A percentile compares a stretch with the other conserved stretches of the same genome.
Conservation (phyloP, 2,797 vertebrate species). For the Tokudaia muenninki region DNA sequence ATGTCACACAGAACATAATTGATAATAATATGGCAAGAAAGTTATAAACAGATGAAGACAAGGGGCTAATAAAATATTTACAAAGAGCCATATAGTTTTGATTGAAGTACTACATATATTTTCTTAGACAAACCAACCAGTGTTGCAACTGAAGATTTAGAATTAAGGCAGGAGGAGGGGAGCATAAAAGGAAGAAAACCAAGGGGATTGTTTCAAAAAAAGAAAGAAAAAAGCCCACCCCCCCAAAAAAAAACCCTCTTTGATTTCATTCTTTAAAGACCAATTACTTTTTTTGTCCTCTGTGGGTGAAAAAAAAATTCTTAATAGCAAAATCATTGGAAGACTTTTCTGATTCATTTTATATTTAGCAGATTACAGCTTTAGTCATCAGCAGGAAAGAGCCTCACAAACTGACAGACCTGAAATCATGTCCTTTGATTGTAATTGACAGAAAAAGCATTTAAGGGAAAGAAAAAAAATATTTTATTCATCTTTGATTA, state of each 20-base stretch:
- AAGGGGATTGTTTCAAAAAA: not conserved
- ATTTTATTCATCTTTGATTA: constrained; percentile 96
- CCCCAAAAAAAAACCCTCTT: constrained; percentile 79
- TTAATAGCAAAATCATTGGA: constrained; percentile 91
- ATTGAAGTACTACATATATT: constrained; percentile 82
- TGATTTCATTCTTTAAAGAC: constrained; percentile 91
- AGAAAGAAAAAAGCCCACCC: constrained; percentile 68
- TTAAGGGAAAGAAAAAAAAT: constrained; percentile 91
- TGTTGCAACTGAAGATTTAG: constrained; percentile 76
- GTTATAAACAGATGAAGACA: constrained; percentile 82
- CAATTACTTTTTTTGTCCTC: constrained; percentile 91
- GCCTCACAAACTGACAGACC: constrained; percentile 90
- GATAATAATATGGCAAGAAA: constrained; percentile 77
- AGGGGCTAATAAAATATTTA: constrained; percentile 86
- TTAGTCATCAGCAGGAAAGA: constrained; percentile 91
- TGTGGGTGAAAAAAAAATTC: constrained; percentile 84
- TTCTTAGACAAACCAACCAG: constrained; percentile 80
- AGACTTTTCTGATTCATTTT: constrained; percentile 91
- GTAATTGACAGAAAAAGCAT: constrained; percentile 94
- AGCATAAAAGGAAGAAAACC: constrained; percentile 65
- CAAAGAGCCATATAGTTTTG: constrained; percentile 83
- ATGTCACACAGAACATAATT: constrained; percentile 83
- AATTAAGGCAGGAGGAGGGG: constrained; percentile 70
- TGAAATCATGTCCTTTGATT: constrained; percentile 95
- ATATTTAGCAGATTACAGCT: constrained; percentile 92